phyloP scores from a whole-genome alignment of 2,113 vertebrate genomes.

The Petrocephalus microphthalmus region DNA sequence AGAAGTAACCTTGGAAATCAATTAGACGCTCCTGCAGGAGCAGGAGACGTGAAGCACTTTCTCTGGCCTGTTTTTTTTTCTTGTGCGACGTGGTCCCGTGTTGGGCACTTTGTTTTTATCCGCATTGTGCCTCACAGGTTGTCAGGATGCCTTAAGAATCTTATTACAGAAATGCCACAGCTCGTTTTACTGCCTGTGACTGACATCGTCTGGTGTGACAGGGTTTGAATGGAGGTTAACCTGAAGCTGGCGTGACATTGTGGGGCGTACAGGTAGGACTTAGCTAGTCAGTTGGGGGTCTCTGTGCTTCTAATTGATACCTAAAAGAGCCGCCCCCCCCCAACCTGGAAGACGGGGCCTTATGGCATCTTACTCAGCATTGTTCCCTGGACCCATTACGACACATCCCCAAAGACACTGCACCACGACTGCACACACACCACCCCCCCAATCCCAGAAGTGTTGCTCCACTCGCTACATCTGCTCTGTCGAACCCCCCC shows the following conservation, averaged over 20 bases:
- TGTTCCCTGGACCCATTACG: conserved; percentile 47
- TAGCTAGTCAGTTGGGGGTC: conserved; percentile 30
- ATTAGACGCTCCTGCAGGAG: conserved; percentile 55
- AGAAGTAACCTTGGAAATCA: conserved; percentile 69
- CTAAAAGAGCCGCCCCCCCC: conserved; percentile 55
- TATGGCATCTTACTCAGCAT: conserved; percentile 54
- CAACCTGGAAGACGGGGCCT: conserved; percentile 44
- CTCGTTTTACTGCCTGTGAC: conserved; percentile 61
- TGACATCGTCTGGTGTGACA: conserved; percentile 66
- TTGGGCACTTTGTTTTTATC: conserved; percentile 41
- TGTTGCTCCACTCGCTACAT: background rate
- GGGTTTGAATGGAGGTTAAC: conserved; percentile 67
- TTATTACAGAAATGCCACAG: conserved; percentile 67
- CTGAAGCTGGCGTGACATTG: conserved; percentile 44
- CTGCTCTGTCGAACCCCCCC: conserved; percentile 34
- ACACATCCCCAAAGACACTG: conserved; percentile 53
- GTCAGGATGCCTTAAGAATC: conserved; percentile 66
- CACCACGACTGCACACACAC: conserved; percentile 42
- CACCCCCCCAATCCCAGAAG: background rate
- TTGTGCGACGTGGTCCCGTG: conserved; percentile 41
- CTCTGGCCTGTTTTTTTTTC: conserved; percentile 36
- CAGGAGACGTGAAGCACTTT: conserved; percentile 28
- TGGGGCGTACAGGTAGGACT: background rate
- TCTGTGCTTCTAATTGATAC: conserved; percentile 70
- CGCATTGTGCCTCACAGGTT: conserved; percentile 54